These are phyloP conservation scores for Marmota monax DNA, from an alignment of 2,113 vertebrate genomes.

Conservation along the genomic window DNA sequence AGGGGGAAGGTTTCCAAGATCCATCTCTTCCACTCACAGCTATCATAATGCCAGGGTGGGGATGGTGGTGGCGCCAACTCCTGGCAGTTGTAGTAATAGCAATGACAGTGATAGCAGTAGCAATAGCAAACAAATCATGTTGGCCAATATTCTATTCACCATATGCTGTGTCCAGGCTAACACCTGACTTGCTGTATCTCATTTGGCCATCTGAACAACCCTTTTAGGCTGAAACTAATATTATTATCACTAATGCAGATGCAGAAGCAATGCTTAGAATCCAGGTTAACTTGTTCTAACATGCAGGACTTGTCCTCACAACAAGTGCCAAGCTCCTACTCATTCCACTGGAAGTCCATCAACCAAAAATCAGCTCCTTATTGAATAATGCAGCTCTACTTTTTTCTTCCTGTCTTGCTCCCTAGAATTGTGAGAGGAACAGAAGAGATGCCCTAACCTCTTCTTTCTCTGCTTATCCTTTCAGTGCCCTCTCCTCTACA, in stretches of 20 bases:
- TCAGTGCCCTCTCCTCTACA: background rate
- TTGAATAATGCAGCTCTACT: background rate
- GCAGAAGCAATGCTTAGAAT: background rate
- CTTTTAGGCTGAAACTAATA: background rate
- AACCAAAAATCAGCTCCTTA: background rate
- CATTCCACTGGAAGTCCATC: background rate
- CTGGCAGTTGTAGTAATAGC: too few species aligned
- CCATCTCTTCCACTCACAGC: background rate
- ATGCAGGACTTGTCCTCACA: background rate
- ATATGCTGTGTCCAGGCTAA: too few species aligned
- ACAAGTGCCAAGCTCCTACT: background rate
- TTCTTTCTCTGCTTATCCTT: background rate
- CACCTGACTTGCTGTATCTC: background rate
- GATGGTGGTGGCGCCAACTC: background rate
- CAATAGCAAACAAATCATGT: accelerated
- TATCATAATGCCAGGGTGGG: background rate
- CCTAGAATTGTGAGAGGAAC: background rate
- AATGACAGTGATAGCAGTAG: background rate
- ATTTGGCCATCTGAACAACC: background rate
- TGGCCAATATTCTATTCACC: background rate
- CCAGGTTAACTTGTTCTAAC: background rate
- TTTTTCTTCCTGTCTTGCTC: background rate
- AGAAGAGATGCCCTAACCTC: background rate
- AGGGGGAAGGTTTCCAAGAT: background rate
- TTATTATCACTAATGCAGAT: background rate